Base-by-base conservation (phyloP, 2,888 invertebrate species). In the Enchytraeus crypticus region DNA sequence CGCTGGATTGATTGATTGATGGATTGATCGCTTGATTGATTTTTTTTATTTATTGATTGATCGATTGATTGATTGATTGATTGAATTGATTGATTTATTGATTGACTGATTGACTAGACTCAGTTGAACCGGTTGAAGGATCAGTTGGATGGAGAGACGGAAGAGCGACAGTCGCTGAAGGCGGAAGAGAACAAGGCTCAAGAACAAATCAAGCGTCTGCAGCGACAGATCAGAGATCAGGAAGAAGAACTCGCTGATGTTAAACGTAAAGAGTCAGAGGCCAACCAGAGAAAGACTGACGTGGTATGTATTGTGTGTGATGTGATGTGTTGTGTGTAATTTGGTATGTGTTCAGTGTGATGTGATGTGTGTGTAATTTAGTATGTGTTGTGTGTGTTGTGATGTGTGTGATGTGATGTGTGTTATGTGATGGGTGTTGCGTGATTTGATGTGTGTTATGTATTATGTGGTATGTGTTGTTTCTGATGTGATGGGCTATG, bases 161-260 rank as follows among this genome's bases (percentile, higher is more conserved):
- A 84, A 1, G 92, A 93, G 73, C 83, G 88, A 49, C 72, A 73
- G 53, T 33, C 49, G 29, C 61, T 56, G 51, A 56, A 43, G 57
- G 51, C 63, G 26, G 61, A 66, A 4, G 92, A 92, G 73, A 84
- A 86, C 69, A 84, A 84, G 59, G 84, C 88, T 0, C 88, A 89
- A 64, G 93, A 93, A 70, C 85, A 85, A 61, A 83, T 86, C 43
- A 85, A 90, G 71, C 87, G 89, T 75, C 85, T 57, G 80, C 87
- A 69, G 83, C 87, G 66, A 84, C 90, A 49, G 80, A 86, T 73
- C 85, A 87, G 77, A 68, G 83, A 79, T 60, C 61, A 88, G 2
- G 86, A 89, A 67, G 92, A 92, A 72, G 90, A 91, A 76, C 85
- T 86, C 70, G 84, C 86, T 45, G 82, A 84, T 2, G 81, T 86